A percentile compares a stretch with the other conserved stretches of the same genome.
Evolutionary conservation across 2,797 vertebrate genomes (phyloP).

Genomic region (Peromyscus melanophrys): DNA sequence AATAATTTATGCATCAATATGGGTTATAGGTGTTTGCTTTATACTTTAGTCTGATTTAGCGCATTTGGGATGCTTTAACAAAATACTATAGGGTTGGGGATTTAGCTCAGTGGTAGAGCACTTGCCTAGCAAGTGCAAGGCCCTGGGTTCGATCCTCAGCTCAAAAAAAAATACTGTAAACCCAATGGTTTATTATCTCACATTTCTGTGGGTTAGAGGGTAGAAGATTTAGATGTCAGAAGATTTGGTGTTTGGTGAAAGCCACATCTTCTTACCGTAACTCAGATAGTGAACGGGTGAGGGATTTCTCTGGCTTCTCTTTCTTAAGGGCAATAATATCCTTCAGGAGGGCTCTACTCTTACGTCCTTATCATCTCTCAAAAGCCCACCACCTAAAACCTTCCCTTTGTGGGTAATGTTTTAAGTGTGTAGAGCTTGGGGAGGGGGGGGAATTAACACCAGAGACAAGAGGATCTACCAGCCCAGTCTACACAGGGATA

Average conservation of each 20-base stretch:
- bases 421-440: background rate
- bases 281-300: background rate
- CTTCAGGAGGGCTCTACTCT: background rate
- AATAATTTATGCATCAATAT: background rate
- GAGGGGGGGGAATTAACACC: background rate
- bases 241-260: background rate
- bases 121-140: no score
- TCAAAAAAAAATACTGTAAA: background rate
- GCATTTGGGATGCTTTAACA: background rate
- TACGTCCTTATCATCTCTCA: background rate
- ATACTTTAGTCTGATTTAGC: background rate
- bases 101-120: no score
- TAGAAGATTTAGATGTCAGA: background rate
- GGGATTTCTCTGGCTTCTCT: background rate
- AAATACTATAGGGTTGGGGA: background rate
- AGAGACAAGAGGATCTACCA: background rate
- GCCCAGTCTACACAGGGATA: background rate
- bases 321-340: background rate
- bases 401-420: background rate
- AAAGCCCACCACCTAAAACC: background rate
- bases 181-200: background rate
- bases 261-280: background rate
- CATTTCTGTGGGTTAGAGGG: background rate
- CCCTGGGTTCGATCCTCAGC: no score
- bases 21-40: background rate